phyloP scores from a whole-genome alignment of 2,113 vertebrate species.

The Tonatia bakeri region DNA sequence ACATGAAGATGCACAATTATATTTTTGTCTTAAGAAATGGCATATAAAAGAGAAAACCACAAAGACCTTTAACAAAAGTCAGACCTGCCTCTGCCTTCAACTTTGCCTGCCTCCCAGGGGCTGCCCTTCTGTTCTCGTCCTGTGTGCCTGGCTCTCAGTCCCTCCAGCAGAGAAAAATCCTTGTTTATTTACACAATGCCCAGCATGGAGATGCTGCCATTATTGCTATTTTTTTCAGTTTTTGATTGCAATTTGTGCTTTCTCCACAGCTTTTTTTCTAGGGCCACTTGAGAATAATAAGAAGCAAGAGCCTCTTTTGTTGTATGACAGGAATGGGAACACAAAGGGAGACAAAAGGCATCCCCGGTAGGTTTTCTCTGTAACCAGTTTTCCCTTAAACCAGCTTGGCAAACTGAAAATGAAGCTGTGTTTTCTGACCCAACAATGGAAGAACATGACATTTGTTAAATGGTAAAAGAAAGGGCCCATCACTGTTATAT shows the following conservation, averaged over 20 bases:
- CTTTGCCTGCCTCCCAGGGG: not conserved
- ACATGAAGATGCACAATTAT: not conserved
- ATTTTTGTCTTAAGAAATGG: conserved; percentile 36
- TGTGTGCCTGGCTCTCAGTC: not conserved
- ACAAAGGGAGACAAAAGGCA: conserved; percentile 49
- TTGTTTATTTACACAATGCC: conserved; percentile 39
- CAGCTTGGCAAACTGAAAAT: conserved; percentile 14
- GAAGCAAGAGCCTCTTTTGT: conserved; percentile 33
- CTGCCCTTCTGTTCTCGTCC: not conserved
- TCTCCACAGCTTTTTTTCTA: not conserved
- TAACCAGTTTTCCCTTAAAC: not conserved
- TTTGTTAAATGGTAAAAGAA: not conserved
- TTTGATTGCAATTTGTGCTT: conserved; percentile 35
- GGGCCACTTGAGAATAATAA: not conserved
- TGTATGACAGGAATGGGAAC: conserved; percentile 4
- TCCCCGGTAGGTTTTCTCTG: not conserved
- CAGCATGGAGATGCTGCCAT: not conserved
- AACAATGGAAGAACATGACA: not conserved
- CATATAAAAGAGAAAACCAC: conserved; percentile 24
- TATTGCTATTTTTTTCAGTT: not conserved
- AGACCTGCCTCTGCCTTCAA: not conserved
- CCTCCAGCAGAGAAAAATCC: not conserved
- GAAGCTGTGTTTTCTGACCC: conserved; percentile 1
- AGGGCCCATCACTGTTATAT: not conserved
- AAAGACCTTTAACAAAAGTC: conserved; percentile 13